Conservation (phyloP, 2,888 invertebrate genomes). For the Saturnia pavonia region DNA sequence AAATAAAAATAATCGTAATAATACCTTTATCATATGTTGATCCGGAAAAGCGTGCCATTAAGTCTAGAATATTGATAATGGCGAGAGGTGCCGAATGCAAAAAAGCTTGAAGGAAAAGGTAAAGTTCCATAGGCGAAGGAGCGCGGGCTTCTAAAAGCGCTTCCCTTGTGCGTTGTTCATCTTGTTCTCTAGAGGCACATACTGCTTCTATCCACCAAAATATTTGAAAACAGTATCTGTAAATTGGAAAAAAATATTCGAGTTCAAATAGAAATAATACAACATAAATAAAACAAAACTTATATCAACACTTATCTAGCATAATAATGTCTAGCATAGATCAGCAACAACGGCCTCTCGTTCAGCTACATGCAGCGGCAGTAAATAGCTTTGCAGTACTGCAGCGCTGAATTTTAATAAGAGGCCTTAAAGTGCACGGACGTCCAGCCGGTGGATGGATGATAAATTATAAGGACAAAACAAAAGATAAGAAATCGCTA, state of each 20-base stretch:
- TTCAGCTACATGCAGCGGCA: too few relatives aligned
- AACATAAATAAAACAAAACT: constrained; percentile 11
- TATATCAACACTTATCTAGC: too few relatives aligned
- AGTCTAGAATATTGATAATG: constrained; percentile 76
- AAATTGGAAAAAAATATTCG: constrained; percentile 19
- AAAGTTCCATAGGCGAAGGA: constrained; percentile 87
- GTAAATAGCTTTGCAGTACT: too few relatives aligned
- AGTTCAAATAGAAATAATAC: neutral
- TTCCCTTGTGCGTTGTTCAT: constrained; percentile 82
- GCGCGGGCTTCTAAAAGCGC: constrained; percentile 82
- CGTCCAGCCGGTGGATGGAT: too few relatives aligned
- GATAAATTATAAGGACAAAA: too few relatives aligned
- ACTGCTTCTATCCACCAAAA: constrained; percentile 90
- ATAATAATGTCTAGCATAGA: too few relatives aligned
- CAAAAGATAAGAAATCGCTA: too few relatives aligned
- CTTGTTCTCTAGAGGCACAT: constrained; percentile 73
- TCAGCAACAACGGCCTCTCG: too few relatives aligned
- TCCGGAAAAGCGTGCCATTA: constrained; percentile 82
- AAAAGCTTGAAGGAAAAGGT: constrained; percentile 89
- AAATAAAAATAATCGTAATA: neutral
- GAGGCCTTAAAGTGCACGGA: too few relatives aligned
- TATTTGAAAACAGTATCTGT: constrained; percentile 86
- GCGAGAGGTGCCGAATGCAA: constrained; percentile 89
- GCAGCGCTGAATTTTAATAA: too few relatives aligned
- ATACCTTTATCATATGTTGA: constrained; percentile 85